A percentile compares a stretch with the other conserved stretches of the same genome.
phyloP scores from a whole-genome alignment of 2,797 vertebrate species.

The Melanotaenia parkinsoni region DNA sequence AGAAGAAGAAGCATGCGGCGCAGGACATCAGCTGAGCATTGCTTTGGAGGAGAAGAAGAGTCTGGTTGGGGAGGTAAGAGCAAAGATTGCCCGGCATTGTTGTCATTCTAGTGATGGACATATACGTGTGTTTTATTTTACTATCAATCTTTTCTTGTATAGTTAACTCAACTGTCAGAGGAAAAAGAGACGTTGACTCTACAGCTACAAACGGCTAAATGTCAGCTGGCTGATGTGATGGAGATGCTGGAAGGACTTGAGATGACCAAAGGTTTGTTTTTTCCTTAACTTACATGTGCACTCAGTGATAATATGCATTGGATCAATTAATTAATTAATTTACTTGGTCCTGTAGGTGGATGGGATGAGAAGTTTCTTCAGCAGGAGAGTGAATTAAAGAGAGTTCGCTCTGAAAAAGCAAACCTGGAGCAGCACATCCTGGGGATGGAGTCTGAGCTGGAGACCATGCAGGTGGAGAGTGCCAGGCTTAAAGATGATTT shows the following conservation, averaged over 20 bases:
- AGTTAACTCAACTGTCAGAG: constrained; percentile 69
- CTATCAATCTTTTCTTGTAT: constrained; percentile 22
- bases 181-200: constrained; percentile 72
- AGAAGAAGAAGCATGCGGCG: constrained; percentile 70
- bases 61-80: constrained; percentile 54
- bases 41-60: constrained; percentile 70
- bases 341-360: constrained; percentile 56
- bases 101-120: neutral
- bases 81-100: neutral
- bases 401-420: constrained; percentile 82
- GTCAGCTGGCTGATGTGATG: constrained; percentile 71
- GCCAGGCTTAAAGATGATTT: constrained; percentile 78
- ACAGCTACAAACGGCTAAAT: constrained; percentile 75
- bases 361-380: constrained; percentile 84
- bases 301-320: neutral
- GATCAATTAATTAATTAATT: neutral
- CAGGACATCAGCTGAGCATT: constrained; percentile 63
- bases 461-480: constrained; percentile 81
- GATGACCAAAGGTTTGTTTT: constrained; percentile 69
- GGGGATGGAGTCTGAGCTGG: constrained; percentile 81
- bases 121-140: neutral
- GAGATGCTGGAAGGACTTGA: constrained; percentile 76
- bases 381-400: constrained; percentile 81
- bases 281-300: neutral
- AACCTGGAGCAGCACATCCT: constrained; percentile 82